Percentiles rank a stretch among this genome's conserved stretches.
Evolutionary conservation across 2,797 vertebrate genomes (phyloP).

Genomic region (Pelodytes ibericus): DNA sequence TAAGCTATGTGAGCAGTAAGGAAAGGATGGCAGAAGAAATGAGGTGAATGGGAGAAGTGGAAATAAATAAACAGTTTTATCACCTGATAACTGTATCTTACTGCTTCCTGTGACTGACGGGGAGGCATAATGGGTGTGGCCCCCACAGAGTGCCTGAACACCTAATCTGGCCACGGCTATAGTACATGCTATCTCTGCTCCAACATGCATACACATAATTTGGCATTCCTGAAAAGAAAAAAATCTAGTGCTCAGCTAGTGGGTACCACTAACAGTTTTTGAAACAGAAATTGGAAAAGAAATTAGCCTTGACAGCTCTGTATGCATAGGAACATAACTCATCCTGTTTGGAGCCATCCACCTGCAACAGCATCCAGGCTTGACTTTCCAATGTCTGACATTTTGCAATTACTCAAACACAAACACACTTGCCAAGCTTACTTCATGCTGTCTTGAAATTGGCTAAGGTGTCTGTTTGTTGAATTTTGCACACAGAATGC

Average conservation of each 20-base stretch:
- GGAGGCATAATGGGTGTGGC: too few relatives aligned
- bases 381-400: slow-evolving; percentile 54
- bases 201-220: slow-evolving; percentile 24
- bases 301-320: slow-evolving; percentile 53
- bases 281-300: slow-evolving; percentile 51
- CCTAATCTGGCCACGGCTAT: too few relatives aligned
- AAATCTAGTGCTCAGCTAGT: slow-evolving; percentile 28
- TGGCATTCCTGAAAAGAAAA: slow-evolving; percentile 29
- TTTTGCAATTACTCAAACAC: slow-evolving; percentile 55
- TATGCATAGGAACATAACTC: slow-evolving; percentile 53
- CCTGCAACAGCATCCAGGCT: slow-evolving; percentile 54
- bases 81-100: too few relatives aligned
- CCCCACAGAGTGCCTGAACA: too few relatives aligned
- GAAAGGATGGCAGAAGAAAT: too few relatives aligned
- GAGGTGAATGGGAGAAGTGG: too few relatives aligned
- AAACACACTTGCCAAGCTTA: slow-evolving; percentile 54
- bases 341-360: slow-evolving; percentile 55
- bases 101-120: too few relatives aligned
- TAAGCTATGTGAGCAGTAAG: too few relatives aligned
- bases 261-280: slow-evolving; percentile 51
- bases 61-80: too few relatives aligned
- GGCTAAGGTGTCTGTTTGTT: slow-evolving; percentile 49
- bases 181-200: too few relatives aligned
- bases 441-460: slow-evolving; percentile 54
- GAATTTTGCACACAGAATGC: slow-evolving; percentile 45